Percentiles rank a stretch among this genome's conserved stretches.
Evolutionary conservation across 2,113 vertebrate species (phyloP).

Genomic region (Tilapia sparmanii): DNA sequence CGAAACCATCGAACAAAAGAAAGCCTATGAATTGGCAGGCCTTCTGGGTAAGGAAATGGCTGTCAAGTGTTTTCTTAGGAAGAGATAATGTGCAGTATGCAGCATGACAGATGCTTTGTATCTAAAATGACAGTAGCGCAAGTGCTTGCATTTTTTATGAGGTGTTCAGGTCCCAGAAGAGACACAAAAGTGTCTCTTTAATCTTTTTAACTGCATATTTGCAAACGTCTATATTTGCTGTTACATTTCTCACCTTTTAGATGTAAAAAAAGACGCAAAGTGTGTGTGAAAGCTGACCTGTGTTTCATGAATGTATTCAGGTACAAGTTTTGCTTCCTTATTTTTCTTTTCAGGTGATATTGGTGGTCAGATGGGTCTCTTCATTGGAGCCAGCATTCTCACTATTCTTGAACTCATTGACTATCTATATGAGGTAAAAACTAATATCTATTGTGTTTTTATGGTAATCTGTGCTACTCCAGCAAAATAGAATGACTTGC

Average conservation of each 20-base stretch:
- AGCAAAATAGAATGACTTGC: background rate
- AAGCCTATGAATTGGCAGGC: slow-evolving; percentile 94
- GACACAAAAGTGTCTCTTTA: slow-evolving; percentile 13
- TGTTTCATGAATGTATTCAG: background rate
- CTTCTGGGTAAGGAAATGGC: slow-evolving; percentile 82
- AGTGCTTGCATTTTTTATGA: slow-evolving; percentile 10
- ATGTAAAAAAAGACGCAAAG: background rate
- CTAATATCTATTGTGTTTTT: background rate
- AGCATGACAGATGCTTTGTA: slow-evolving; percentile 16
- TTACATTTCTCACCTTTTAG: background rate
- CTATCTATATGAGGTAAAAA: slow-evolving; percentile 90
- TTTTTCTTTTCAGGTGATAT: slow-evolving; percentile 82
- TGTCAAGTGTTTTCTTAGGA: slow-evolving; percentile 1
- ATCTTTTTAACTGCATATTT: background rate
- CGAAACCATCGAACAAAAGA: slow-evolving; percentile 98
- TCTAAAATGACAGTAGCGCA: slow-evolving; percentile 11
- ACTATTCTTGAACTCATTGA: slow-evolving; percentile 96
- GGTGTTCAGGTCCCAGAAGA: background rate
- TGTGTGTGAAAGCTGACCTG: background rate
- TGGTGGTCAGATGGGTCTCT: slow-evolving; percentile 97
- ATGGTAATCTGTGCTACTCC: background rate
- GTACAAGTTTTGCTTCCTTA: background rate
- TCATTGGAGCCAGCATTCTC: slow-evolving; percentile 96
- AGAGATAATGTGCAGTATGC: background rate
- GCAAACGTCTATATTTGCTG: background rate